Evolutionary conservation across 2,888 invertebrate genomes (phyloP), one percentile per base, ranked within the genome.

Genomic region (Drosophila longiperda): DNA sequence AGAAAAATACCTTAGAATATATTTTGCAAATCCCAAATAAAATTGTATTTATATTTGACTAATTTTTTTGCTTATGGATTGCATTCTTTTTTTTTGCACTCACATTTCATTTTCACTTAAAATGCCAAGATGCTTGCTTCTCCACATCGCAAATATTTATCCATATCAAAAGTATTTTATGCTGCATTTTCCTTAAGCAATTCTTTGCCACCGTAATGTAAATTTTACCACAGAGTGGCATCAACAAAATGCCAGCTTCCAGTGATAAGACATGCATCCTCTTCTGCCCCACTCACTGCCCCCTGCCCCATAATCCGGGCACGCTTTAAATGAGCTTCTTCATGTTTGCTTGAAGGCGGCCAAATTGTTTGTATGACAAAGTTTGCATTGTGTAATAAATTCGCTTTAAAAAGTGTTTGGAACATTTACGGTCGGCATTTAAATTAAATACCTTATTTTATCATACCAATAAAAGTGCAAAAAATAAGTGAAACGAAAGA

Each of bases 361-460:
- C 64, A 74, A 85, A 82, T 82, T 89, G 88, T 85, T 74, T 79
- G 73, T 74, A 67, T 76, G 80, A 85, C 83, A 89, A 83, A 87
- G 88, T 89, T 82, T 63, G 86, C 78, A 73, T 73, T 67, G 80
- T 74, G 83, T 73, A 74, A 85, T 78, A 83, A 88, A 88, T 88
- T 72, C 69, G 69, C 67, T 85, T 88, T 68, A 73, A 77, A 54
- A 80, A 80, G 75, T 87, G 75, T 73, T 82, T 62, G 69, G 60
- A 65, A 75, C 74, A 65, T 84, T 87, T 76, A 84, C 73, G 85
- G 65, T 60, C 59, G 74, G 76, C 69, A 82, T 87, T 85, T 66
- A 85, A 80, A 73, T 87, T 72, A 89, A 87, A 85, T 74, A 80
- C 83, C 66, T 45, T 65, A 9, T 45, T 54, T 48, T 33, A 40